These are phyloP conservation scores for Lipophrys pholis DNA, from an alignment of 2,113 vertebrate genomes.

Conservation along the genomic window DNA sequence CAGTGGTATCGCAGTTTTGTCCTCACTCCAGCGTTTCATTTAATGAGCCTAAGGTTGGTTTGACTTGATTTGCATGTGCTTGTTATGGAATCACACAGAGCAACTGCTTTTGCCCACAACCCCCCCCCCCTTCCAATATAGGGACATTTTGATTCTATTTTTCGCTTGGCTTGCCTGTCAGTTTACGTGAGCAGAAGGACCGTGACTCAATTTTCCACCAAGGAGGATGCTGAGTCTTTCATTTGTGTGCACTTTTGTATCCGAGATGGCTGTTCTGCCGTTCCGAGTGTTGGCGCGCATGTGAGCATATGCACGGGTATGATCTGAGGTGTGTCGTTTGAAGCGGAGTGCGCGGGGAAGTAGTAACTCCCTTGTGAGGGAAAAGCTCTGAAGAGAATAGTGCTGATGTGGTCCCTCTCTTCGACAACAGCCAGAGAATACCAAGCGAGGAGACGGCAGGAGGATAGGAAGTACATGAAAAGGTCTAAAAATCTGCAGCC, in stretches of 20 bases:
- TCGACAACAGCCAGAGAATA: constrained; percentile 55
- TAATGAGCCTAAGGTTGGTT: constrained; percentile 63
- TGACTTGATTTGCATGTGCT: constrained; percentile 68
- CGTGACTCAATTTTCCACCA: constrained; percentile 69
- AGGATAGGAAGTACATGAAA: constrained; percentile 54
- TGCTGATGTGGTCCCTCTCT: constrained; percentile 61
- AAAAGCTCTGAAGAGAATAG: constrained; percentile 61
- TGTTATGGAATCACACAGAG: constrained; percentile 47
- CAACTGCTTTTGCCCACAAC: constrained; percentile 47
- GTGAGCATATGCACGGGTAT: constrained; percentile 25
- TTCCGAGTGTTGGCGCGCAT: constrained; percentile 11
- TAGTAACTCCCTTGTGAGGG: constrained; percentile 40
- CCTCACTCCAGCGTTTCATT: constrained; percentile 65
- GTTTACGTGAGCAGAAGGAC: constrained; percentile 58
- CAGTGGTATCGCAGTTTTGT: constrained; percentile 54
- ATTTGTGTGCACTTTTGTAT: constrained; percentile 53
- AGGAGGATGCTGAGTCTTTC: constrained; percentile 51
- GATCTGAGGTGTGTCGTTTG: constrained; percentile 62
- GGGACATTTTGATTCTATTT: constrained; percentile 65
- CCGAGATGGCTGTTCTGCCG: constrained; percentile 22
- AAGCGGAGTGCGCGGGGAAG: constrained; percentile 35
- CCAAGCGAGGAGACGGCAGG: constrained; percentile 34
- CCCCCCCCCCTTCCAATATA: constrained; percentile 47
- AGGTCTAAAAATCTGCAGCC: constrained; percentile 50
- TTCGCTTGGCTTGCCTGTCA: constrained; percentile 63